Evolutionary conservation across 2,888 invertebrate species (phyloP).

Genomic region (Caenorhabditis imperialis): DNA sequence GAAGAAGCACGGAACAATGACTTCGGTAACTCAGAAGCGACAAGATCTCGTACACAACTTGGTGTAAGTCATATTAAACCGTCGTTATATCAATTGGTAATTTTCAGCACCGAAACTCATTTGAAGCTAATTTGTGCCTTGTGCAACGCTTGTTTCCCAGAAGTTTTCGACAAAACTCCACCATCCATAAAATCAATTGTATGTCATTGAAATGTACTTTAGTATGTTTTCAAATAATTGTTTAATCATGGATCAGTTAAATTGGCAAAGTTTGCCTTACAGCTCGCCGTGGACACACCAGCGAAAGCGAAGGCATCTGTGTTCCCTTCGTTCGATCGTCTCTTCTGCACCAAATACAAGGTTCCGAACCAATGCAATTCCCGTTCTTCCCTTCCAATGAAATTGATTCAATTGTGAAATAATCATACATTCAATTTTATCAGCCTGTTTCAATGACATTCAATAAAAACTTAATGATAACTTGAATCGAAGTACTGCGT

Average conservation of each 20-base stretch:
- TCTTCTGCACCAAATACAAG: slow-evolving; percentile 13
- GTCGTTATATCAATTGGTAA: too few species aligned
- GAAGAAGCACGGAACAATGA: too few species aligned
- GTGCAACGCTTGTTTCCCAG: slow-evolving; percentile 21
- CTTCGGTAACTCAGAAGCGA: too few species aligned
- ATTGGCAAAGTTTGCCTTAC: neutral
- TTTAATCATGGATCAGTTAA: neutral
- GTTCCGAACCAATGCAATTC: slow-evolving; percentile 1
- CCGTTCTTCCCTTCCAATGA: neutral
- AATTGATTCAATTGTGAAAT: neutral
- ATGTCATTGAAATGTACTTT: neutral
- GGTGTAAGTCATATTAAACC: too few species aligned
- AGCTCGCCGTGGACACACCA: slow-evolving; percentile 12
- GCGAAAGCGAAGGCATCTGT: slow-evolving; percentile 5
- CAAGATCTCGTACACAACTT: too few species aligned
- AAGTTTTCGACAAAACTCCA: slow-evolving; percentile 31
- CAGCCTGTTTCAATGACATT: neutral
- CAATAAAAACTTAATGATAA: too few species aligned
- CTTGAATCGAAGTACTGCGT: neutral
- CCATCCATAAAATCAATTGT: slow-evolving; percentile 14
- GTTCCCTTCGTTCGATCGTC: slow-evolving; percentile 12
- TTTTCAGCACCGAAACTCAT: slow-evolving; percentile 14
- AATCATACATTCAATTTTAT: neutral
- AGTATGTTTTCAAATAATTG: neutral
- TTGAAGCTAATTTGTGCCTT: slow-evolving; percentile 10